A percentile compares a stretch with the other conserved stretches of the same genome.
These are phyloP conservation scores for Thomomys bottae DNA, from an alignment of 2,113 vertebrate species.

Conservation along the genomic window DNA sequence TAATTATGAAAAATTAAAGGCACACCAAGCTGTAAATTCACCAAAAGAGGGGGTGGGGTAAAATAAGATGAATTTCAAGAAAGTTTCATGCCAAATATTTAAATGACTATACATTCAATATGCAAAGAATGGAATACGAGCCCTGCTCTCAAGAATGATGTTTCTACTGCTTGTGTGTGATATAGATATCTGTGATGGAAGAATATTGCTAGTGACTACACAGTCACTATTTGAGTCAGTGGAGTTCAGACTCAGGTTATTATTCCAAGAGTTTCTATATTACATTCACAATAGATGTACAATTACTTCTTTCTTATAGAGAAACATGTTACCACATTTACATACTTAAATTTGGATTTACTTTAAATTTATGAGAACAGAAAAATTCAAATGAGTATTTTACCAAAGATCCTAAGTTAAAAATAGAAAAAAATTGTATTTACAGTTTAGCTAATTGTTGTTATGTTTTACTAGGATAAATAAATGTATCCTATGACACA, in stretches of 20 bases:
- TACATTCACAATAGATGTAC: slow-evolving; percentile 5
- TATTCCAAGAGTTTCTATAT: not conserved
- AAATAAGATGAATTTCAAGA: not conserved
- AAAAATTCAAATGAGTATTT: slow-evolving; percentile 24
- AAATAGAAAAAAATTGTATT: not conserved
- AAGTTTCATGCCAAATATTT: not conserved
- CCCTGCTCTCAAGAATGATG: not conserved
- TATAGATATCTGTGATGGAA: not conserved
- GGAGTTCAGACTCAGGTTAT: not conserved
- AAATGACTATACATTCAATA: not conserved
- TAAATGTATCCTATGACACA: not conserved
- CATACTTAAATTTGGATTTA: slow-evolving; percentile 2
- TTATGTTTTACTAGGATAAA: not conserved
- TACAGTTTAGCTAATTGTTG: not conserved
- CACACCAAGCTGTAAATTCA: not conserved
- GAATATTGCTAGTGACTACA: not conserved
- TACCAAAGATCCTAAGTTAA: not conserved
- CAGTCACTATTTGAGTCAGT: not conserved
- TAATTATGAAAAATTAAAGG: not conserved
- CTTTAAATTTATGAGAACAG: slow-evolving; percentile 34
- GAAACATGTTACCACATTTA: slow-evolving; percentile 8
- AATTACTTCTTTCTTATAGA: not conserved
- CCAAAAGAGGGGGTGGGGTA: not conserved
- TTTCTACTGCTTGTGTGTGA: not conserved
- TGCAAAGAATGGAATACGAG: not conserved